Conservation (phyloP, 2,888 invertebrate genomes). For the Protonemura montana region DNA sequence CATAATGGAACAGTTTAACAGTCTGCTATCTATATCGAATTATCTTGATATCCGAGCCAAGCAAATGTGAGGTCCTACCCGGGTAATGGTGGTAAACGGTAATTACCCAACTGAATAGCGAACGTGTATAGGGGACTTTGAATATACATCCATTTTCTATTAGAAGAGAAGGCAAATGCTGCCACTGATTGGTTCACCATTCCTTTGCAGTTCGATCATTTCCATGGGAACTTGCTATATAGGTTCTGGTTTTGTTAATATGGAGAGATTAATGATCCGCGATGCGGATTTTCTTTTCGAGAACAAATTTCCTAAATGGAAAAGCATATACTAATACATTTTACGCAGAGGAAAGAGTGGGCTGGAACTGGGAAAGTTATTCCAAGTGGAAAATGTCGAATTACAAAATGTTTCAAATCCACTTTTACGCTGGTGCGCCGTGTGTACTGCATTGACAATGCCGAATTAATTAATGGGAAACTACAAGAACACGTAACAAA, state of each 20-base stretch:
- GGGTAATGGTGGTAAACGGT: not conserved
- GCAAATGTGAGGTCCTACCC: not conserved
- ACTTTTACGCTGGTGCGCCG: not conserved
- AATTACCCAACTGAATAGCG: not conserved
- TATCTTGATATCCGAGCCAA: not conserved
- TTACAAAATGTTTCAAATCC: not conserved
- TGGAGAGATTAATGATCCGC: not conserved
- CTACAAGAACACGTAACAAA: not conserved
- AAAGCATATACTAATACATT: not conserved
- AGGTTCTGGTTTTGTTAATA: not conserved
- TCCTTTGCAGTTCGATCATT: not conserved
- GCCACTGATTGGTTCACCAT: not conserved
- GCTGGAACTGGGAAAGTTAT: not conserved
- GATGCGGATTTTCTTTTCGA: not conserved
- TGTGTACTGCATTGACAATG: too few relatives aligned
- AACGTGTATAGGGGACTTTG: not conserved
- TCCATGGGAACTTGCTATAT: not conserved
- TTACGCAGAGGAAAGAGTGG: not conserved
- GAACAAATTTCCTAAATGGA: not conserved
- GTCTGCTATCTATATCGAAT: not conserved
- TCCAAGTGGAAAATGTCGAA: not conserved
- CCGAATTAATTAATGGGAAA: not conserved
- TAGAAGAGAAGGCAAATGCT: not conserved
- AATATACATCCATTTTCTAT: not conserved
- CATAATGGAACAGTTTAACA: slow-evolving; percentile 7